Evolutionary conservation across 2,797 vertebrate genomes (phyloP).

Genomic region (Babyrousa celebensis): DNA sequence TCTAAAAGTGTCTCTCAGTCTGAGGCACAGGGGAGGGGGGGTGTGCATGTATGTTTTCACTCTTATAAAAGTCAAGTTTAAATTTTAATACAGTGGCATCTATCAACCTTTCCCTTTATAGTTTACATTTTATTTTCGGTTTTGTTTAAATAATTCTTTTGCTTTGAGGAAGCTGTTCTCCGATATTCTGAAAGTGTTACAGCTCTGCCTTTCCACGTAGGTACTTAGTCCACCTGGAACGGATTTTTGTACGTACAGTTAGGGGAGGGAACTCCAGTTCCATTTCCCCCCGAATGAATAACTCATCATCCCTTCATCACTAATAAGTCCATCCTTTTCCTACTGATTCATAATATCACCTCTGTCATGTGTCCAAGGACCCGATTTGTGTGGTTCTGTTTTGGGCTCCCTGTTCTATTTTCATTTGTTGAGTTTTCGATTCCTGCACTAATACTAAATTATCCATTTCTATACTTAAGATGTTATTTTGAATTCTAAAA

Average conservation of each 20-base stretch:
- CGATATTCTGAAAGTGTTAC: neutral
- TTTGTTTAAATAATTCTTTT: neutral
- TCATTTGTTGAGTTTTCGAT: constrained; percentile 4
- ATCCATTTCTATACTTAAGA: neutral
- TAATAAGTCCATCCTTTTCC: neutral
- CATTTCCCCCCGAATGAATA: neutral
- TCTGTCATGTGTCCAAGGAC: neutral
- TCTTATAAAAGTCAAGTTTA: neutral
- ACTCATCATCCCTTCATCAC: neutral
- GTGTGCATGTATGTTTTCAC: neutral
- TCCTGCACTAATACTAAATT: neutral
- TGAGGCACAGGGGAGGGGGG: too few relatives aligned
- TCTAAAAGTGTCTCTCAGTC: neutral
- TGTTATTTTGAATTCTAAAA: constrained; percentile 55
- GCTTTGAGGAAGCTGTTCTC: neutral
- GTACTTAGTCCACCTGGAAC: neutral
- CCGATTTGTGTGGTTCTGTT: neutral
- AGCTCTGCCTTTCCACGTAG: neutral
- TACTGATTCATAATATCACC: neutral
- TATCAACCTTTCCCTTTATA: neutral
- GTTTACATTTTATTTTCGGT: neutral
- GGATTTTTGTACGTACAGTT: neutral
- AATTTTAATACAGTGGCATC: neutral
- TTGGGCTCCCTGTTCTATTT: neutral
- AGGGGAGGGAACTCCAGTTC: neutral